phyloP scores from a whole-genome alignment of 1,140 invertebrate species.

The Ditylenchus dipsaci region DNA sequence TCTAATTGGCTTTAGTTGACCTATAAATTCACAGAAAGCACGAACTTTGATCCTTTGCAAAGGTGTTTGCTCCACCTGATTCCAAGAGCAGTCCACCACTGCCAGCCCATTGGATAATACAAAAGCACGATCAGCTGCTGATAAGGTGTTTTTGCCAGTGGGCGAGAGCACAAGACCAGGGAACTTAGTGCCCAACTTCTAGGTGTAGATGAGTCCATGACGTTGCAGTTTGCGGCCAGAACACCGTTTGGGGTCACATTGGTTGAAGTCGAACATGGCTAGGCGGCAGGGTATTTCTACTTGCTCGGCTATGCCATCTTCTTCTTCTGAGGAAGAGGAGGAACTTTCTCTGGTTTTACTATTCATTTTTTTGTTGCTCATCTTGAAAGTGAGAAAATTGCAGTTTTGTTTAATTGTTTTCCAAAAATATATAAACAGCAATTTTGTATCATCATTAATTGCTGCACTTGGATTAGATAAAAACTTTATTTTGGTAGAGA shows the following conservation, averaged over 20 bases:
- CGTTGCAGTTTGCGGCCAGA: slow-evolving; percentile 51
- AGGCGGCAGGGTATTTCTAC: slow-evolving; percentile 30
- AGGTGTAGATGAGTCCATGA: slow-evolving; percentile 32
- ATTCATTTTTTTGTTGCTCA: no score
- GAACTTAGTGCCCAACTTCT: slow-evolving; percentile 41
- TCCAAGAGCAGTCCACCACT: slow-evolving; percentile 99
- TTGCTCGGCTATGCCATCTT: background rate
- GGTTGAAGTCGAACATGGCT: slow-evolving; percentile 57
- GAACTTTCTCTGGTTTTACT: no score
- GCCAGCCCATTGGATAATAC: slow-evolving; percentile 69
- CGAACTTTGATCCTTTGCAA: slow-evolving; percentile 65
- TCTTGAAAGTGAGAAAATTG: no score
- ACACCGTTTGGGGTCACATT: slow-evolving; percentile 56
- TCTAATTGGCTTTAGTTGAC: no score
- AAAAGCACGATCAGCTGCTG: slow-evolving; percentile 38
- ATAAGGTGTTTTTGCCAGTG: slow-evolving; percentile 45
- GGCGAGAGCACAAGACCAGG: slow-evolving; percentile 46
- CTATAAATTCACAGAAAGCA: no score
- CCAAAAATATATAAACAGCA: no score
- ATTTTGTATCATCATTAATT: no score
- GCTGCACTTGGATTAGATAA: no score
- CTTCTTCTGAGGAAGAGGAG: background rate
- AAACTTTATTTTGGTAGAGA: no score
- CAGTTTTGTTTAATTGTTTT: no score
- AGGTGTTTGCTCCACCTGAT: slow-evolving; percentile 83